These are phyloP conservation scores for Hemaris fuciformis DNA, from an alignment of 2,888 invertebrate genomes.

Conservation along the genomic window DNA sequence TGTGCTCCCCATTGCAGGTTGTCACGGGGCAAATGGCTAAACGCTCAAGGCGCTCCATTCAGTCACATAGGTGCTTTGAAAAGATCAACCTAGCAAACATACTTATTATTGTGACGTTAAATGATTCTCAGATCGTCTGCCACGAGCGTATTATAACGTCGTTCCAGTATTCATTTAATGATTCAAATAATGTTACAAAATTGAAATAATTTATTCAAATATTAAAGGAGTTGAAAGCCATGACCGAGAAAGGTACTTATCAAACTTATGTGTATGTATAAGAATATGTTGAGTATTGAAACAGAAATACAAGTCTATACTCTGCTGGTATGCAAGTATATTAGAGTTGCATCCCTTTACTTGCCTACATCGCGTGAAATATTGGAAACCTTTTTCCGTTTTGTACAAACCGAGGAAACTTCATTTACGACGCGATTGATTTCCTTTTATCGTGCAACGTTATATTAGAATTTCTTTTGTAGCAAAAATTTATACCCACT, in stretches of 20 bases:
- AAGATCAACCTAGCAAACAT: not conserved
- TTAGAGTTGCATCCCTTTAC: slow-evolving; percentile 20
- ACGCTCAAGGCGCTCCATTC: not conserved
- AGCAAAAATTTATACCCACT: no score
- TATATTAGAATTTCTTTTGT: not conserved
- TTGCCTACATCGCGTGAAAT: slow-evolving; percentile 20
- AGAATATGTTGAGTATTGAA: not conserved
- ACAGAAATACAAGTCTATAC: not conserved
- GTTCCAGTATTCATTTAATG: not conserved
- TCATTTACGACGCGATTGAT: slow-evolving; percentile 46
- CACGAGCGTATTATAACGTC: not conserved
- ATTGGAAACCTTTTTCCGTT: slow-evolving; percentile 55
- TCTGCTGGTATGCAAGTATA: not conserved
- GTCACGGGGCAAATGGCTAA: not conserved
- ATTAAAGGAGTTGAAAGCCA: not conserved
- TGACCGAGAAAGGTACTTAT: not conserved
- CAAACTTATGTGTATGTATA: no score
- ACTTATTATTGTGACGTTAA: not conserved
- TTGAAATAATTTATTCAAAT: not conserved
- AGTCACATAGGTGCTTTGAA: not conserved
- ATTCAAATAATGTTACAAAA: no score
- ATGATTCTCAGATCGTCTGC: not conserved
- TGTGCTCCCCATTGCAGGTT: not conserved
- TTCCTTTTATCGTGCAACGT: slow-evolving; percentile 36
- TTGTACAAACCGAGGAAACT: slow-evolving; percentile 43